Evolutionary conservation across 2,797 vertebrate species (phyloP), one percentile per base, ranked within the genome.

Genomic region (Chloroceryle amazona): DNA sequence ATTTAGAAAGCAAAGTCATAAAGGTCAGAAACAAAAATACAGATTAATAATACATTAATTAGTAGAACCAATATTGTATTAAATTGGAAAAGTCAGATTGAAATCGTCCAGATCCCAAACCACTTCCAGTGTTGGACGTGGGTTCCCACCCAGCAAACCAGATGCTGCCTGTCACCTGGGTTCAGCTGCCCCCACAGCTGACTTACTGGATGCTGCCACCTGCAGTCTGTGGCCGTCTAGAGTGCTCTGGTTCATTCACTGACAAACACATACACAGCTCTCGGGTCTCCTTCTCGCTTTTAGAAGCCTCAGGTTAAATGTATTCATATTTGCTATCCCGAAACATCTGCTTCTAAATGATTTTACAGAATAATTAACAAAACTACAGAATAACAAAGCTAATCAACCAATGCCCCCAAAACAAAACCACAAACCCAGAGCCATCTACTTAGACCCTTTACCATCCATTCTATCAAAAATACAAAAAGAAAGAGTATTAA

Each of bases 161-260:
- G 1, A 0, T 3, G 0, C 0, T 9, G 54, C 4, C 11, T 14
- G 9, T 17, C 13, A 3, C 1, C 29, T 2, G 61, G 72, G 16
- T 3, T 29, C 57, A 11, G 74, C 47, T 80, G 23, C 1, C 7
- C 7, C 51, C 35, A 44, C 57, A 16, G 7, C 5, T 80, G 78
- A 23, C 19, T 41, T 42, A 3, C 82, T 70, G 70, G 54, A 52
- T 96, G 86, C 96, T 97, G 96, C 94, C 96, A 94, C 89, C 96
- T 96, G 66, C 94, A 95, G 96, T 20, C 79, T 22, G 90, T 65
- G 6, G 6, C 7, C 51, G 17, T 63, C 42, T 68, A 5, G 46
- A 29, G 49, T 41, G 3, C 44, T 9, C 57, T 1, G 11, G 0
- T 7, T 26, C 74, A 2, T 17, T 9, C 51, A 4, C n/a, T 4